Conservation (phyloP, 1,140 invertebrate species). For the Sarcophaga bullata region DNA sequence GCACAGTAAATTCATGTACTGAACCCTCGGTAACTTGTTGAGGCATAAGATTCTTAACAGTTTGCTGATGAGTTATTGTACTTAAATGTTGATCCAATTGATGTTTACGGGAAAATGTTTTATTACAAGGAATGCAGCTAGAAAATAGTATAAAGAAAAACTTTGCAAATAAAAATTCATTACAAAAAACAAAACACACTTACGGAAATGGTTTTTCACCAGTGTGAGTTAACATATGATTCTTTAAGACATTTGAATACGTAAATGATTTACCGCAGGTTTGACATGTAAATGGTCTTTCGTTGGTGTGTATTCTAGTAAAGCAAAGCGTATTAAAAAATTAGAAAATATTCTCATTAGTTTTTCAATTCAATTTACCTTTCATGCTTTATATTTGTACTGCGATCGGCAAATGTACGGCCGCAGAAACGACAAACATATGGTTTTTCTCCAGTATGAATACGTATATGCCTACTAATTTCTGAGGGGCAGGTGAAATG, state of each 20-base stretch:
- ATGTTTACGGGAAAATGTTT: constrained; percentile 63
- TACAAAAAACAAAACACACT: constrained; percentile 40
- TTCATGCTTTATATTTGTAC: constrained; percentile 71
- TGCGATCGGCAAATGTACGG: constrained; percentile 75
- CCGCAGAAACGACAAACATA: constrained; percentile 79
- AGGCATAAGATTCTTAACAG: constrained; percentile 47
- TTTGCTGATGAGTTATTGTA: constrained; percentile 63
- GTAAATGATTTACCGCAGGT: constrained; percentile 79
- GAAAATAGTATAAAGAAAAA: not conserved
- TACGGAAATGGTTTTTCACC: constrained; percentile 63
- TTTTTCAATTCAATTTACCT: constrained; percentile 56
- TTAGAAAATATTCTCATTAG: constrained; percentile 16
- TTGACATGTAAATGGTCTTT: constrained; percentile 76
- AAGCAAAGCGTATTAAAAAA: not conserved
- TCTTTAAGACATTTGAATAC: constrained; percentile 72
- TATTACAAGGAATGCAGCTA: constrained; percentile 61
- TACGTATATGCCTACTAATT: constrained; percentile 58
- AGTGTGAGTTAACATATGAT: constrained; percentile 69
- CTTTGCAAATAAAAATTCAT: not conserved
- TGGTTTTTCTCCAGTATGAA: constrained; percentile 67
- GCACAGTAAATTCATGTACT: constrained; percentile 21
- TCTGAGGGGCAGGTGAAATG: constrained; percentile 60
- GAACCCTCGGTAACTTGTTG: constrained; percentile 24
- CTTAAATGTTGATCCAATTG: constrained; percentile 61
- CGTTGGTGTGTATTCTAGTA: constrained; percentile 75